Base-by-base conservation (phyloP, 1,140 invertebrate genomes). In the Nasonia longicornis region DNA sequence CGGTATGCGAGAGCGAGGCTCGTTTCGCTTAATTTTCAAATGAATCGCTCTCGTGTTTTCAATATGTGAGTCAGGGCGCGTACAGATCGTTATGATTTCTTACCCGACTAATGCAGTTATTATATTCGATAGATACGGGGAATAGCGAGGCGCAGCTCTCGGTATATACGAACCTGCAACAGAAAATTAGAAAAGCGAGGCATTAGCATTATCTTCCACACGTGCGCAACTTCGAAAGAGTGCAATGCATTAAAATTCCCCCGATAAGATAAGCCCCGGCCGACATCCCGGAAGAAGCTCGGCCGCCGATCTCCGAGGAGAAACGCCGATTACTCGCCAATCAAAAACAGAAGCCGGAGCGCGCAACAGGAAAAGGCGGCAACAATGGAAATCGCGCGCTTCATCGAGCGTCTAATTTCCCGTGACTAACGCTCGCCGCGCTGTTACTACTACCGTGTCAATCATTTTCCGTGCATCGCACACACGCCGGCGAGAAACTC, bases 371-470 rank as follows among this genome's bases (percentile, higher is more conserved):
- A 58, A 58, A 42, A 58, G 52, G 16, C 52, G 52, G 16, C 16
- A 72, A 72, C 29, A 58, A 58, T 58, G 52, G 52, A 58, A 42
- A 72, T 72, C 16, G 31, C 42, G 38, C 52, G 58, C 52, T 79
- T 73, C 70, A 79, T 79, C 71, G 78, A 73, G 69, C 70, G 22
- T 45, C 52, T 66, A 79, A 79, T 73, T 29, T 35, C 29, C 69
- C 70, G 69, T 79, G 70, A 79, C 78, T 73, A 79, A 77, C 58
- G 63, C 38, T n/a, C 42, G n/a, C 6, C 70, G 14, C 70, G 14
- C 26, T 26, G 22, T 69, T 58, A 58, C 52, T 35, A 58, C 67
- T 70, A 52, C 45, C 66, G 45, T 70, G 45, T 78, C 77, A 78
- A 70, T 70, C 66, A 78, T 78, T 71, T 67, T 77, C 64, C 38